Conservation (phyloP, 53 echinoderm and acorn worm genomes). For the Holothuria leucospilota region DNA sequence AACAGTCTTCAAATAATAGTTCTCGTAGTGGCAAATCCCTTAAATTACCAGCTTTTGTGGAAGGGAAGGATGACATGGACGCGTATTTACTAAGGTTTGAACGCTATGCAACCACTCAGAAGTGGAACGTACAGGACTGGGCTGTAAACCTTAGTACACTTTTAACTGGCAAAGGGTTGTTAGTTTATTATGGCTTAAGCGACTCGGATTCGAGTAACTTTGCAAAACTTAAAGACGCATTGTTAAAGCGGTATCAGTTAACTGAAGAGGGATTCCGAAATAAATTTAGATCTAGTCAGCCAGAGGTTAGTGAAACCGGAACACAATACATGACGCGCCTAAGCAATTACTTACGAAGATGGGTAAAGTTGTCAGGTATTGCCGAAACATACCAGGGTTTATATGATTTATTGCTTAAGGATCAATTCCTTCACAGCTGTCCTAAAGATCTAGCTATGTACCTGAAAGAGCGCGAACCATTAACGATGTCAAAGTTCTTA, state of each 20-base stretch:
- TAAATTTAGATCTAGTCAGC: constrained; percentile 30
- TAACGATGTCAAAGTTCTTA: not conserved
- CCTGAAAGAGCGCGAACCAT: constrained; percentile 12
- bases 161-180: constrained; percentile 28
- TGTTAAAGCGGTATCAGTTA: constrained; percentile 23
- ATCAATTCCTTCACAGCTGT: constrained; percentile 42
- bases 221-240: constrained; percentile 11
- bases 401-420: not conserved
- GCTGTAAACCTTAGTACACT: constrained; percentile 39
- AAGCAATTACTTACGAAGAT: constrained; percentile 32
- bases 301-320: constrained; percentile 16
- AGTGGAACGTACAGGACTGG: constrained; percentile 1
- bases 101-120: constrained; percentile 30
- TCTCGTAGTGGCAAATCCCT: not conserved
- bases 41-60: constrained; percentile 16
- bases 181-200: constrained; percentile 34
- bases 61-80: constrained; percentile 37
- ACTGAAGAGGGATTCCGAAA: constrained; percentile 49
- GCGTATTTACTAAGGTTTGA: constrained; percentile 43
- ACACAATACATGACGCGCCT: constrained; percentile 14
- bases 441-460: not conserved
- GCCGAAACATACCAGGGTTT: constrained; percentile 12
- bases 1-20: not conserved
- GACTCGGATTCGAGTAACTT: constrained; percentile 2
- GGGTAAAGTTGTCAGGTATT: constrained; percentile 40